Base-by-base conservation (phyloP, 1,140 invertebrate genomes). In the Teleopsis dalmanni region DNA sequence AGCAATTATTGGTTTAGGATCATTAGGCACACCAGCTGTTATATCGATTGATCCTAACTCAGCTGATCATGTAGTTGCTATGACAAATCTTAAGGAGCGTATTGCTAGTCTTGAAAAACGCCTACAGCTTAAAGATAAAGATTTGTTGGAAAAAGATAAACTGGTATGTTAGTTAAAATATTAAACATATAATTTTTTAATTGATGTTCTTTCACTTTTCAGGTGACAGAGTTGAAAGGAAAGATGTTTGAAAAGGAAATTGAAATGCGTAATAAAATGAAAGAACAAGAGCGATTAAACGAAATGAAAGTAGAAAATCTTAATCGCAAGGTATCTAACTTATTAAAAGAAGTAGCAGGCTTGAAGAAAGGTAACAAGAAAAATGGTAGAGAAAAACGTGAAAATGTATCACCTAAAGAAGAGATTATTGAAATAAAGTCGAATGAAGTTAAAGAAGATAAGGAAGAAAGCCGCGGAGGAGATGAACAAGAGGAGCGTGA, bases 191-290 rank as follows among this genome's bases (percentile, higher is more conserved):
- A 16, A 11, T 16, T 9, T 40, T 23, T 6, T 13, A n/a, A 40
- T 40, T 40, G 13, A 5, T 23, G 13, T 26, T 16, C 14, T 42
- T 49, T 41, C n/a, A 4, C 8, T 31, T 54, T 56, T 51, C 53
- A 95, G 91, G 90, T 95, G 54, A 93, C 88, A 4, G 92, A 96
- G 68, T 69, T 95, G 47, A 95, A 95, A 74, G 91, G 92, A 9
- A 84, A 88, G 68, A 87, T 93, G 62, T 91, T 90, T 63, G 91
- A 90, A 19, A 79, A 81, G 36, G 91, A 94, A 65, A 84, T 83
- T 40, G 91, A 95, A 57, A 73, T 91, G 37, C 78, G 92, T 19
- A 84, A 77, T 51, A 91, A 91, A 72, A 84, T 95, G 77, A 88
- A 87, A 60, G 81, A 76, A 13, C 78, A 82, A 26, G 84, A 91